A percentile compares a stretch with the other conserved stretches of the same genome.
Conservation (phyloP, 2,888 invertebrate genomes). For the Atethmia centrago region DNA sequence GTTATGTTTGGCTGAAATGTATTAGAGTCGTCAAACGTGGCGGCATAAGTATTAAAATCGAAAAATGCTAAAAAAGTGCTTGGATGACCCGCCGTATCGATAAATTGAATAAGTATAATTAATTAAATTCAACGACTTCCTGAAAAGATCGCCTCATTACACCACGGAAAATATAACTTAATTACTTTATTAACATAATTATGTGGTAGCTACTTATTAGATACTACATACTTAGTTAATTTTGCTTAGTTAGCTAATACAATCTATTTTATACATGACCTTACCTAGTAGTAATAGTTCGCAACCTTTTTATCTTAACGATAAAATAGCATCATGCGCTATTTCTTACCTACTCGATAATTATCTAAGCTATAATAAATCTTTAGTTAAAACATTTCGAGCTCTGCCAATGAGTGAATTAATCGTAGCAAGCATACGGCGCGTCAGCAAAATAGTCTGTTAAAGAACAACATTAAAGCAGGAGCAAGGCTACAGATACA, state of each 20-base stretch:
- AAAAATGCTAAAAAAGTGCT: constrained; percentile 2
- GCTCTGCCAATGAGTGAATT: constrained; percentile 28
- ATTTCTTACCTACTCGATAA: constrained; percentile 15
- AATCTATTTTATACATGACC: constrained; percentile 35
- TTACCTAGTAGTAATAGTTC: constrained; percentile 48
- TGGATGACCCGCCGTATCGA: neutral
- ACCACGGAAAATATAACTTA: neutral
- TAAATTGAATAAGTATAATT: neutral
- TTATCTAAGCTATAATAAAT: constrained; percentile 2
- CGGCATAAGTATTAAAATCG: neutral
- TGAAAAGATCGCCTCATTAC: neutral
- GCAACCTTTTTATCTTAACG: constrained; percentile 44
- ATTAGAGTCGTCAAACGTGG: neutral
- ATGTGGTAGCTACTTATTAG: neutral
- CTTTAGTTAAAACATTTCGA: constrained; percentile 6
- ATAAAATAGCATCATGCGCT: constrained; percentile 29
- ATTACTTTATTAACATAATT: constrained; percentile 4
- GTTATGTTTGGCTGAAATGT: neutral
- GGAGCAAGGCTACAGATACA: constrained; percentile 80
- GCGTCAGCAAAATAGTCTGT: constrained; percentile 42
- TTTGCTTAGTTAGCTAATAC: constrained; percentile 27
- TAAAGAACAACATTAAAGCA: constrained; percentile 66
- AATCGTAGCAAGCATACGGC: constrained; percentile 15
- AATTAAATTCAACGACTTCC: constrained; percentile 7
- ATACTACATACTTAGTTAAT: neutral